Percentiles rank a stretch among this genome's conserved stretches.
phyloP scores from a whole-genome alignment of 2,113 vertebrate genomes.

The Heteronetta atricapilla region DNA sequence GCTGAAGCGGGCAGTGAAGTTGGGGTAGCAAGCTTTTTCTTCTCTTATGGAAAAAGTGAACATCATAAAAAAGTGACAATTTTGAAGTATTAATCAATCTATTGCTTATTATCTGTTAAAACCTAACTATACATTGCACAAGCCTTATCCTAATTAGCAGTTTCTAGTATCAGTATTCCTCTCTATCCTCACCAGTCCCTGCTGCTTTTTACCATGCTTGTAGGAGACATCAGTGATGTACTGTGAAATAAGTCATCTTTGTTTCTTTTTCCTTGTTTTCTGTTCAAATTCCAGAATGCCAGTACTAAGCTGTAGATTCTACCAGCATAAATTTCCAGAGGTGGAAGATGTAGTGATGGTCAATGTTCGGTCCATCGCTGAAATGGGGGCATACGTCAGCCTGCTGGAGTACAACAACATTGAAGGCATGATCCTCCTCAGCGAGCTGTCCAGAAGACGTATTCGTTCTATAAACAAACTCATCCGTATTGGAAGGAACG shows the following conservation, averaged over 20 bases:
- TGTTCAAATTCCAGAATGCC: slow-evolving; percentile 87
- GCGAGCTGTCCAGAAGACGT: slow-evolving; percentile 92
- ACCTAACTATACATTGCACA: background rate
- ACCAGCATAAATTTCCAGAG: slow-evolving; percentile 97
- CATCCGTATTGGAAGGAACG: slow-evolving; percentile 96
- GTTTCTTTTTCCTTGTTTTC: background rate
- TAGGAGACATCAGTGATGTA: background rate
- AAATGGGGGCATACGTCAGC: slow-evolving; percentile 99
- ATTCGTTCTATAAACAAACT: slow-evolving; percentile 99
- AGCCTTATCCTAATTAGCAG: background rate
- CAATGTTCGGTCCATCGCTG: slow-evolving; percentile 96
- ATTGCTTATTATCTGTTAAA: background rate
- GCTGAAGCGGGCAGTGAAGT: background rate
- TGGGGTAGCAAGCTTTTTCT: background rate
- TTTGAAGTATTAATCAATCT: background rate
- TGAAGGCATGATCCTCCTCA: slow-evolving; percentile 98
- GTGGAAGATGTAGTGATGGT: slow-evolving; percentile 99
- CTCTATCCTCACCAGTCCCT: background rate
- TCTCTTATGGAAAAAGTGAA: background rate
- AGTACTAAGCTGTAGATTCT: slow-evolving; percentile 95
- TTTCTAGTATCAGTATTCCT: background rate
- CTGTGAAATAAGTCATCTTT: background rate
- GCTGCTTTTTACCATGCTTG: background rate
- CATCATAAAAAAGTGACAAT: background rate
- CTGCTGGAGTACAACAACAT: slow-evolving; percentile 98